Evolutionary conservation across 2,888 invertebrate species (phyloP), one percentile per base, ranked within the genome.

Genomic region (Antheraea yamamai): DNA sequence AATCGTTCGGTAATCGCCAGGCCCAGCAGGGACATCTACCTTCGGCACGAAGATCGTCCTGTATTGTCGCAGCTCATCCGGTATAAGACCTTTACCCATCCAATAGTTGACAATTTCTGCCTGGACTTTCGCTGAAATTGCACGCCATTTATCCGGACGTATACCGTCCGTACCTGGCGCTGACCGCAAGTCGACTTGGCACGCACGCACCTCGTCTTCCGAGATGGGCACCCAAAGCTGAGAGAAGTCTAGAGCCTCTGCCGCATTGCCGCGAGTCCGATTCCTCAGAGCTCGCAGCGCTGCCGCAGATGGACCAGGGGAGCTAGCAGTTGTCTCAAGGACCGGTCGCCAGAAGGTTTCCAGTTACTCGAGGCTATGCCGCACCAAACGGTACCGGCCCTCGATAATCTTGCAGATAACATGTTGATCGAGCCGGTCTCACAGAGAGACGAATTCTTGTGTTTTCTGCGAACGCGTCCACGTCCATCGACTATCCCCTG

Each of bases 31-130:
- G 12, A 23, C 61, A 61, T 61, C 61, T 23, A n/a, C 4, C 10
- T 61, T 61, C 61, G 61, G 61, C 8, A 61, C 61, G 61, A 61
- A 61, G 61, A n/a, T n/a, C 61, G 61, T 61, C 23, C 61, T 61
- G 23, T 23, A 61, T 23, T 61, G 61, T 10, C n/a, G n/a, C n/a
- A 61, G 20, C 8, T 23, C 23, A 61, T 61, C 61, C n/a, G 58
- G 58, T 58, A n/a, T n/a, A 7, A n/a, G 58, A 18, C 58, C 39
- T 39, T 39, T 39, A 39, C 39, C 39, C 39, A 39, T 39, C 39
- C 39, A 39, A 39, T 39, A 3, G 39, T 39, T 39, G 39, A 39
- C 3, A 39, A 39, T 39, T 39, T 39, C 39, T 39, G 39, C 39
- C 39, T 39, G 39, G 39, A 39, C 39, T 4, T 39, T 39, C 39